Evolutionary conservation across 2,113 vertebrate species (phyloP).

Genomic region (Struthidea cinerea): DNA sequence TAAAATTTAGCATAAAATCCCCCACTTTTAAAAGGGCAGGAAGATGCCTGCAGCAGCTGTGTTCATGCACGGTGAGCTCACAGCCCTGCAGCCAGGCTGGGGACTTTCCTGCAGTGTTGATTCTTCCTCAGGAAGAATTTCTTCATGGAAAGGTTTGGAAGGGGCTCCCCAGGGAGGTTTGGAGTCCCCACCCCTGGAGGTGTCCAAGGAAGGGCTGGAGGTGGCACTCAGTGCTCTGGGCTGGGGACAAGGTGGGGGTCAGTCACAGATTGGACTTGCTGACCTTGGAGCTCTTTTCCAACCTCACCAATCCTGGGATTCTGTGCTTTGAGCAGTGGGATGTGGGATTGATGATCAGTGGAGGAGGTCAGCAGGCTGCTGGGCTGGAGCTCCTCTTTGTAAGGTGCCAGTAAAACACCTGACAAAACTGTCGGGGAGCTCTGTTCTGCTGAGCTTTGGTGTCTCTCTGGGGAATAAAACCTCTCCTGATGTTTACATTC

Average conservation of each 20-base stretch:
- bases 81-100: not conserved
- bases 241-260: not conserved
- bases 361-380: not conserved
- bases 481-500: not conserved
- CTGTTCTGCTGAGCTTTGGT: not conserved
- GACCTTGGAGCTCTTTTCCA: not conserved
- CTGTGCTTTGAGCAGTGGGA: rapidly evolving
- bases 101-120: too few species aligned
- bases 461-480: not conserved
- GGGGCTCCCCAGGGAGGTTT: not conserved
- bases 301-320: rapidly evolving
- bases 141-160: not conserved
- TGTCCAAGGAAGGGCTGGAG: not conserved
- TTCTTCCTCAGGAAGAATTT: not conserved
- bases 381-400: not conserved
- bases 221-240: not conserved
- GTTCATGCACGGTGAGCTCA: rapidly evolving
- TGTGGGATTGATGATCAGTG: not conserved
- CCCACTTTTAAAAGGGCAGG: not conserved
- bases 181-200: not conserved
- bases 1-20: too few species aligned
- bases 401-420: not conserved
- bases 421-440: not conserved
- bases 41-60: not conserved
- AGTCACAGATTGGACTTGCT: not conserved